Conservation (phyloP, 2,888 invertebrate species). For the Tyria jacobaeae region DNA sequence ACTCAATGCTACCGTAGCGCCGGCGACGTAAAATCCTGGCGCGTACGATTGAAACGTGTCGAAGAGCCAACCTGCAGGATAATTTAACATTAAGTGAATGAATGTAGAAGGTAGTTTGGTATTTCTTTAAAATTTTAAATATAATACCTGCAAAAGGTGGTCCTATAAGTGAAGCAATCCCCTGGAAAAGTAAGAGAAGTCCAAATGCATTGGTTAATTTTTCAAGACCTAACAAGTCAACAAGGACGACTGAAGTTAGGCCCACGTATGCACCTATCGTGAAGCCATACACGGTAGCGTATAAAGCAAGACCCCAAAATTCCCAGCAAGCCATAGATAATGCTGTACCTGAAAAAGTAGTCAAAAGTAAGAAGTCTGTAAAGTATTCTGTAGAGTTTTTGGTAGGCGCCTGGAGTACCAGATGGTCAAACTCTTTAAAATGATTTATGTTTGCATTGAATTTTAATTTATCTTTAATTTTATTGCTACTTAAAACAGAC, state of each 20-base stretch:
- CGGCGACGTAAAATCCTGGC: conserved; percentile 95
- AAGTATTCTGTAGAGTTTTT: not conserved
- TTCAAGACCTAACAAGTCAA: conserved; percentile 97
- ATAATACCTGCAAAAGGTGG: conserved; percentile 95
- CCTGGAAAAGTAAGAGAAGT: conserved; percentile 96
- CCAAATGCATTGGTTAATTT: conserved; percentile 98
- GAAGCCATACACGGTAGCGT: conserved; percentile 94
- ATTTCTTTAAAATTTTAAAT: not conserved
- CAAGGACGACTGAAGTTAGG: conserved; percentile 97
- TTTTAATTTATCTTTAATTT: too few relatives aligned
- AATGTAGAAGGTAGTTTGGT: not conserved
- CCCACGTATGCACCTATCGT: conserved; percentile 98
- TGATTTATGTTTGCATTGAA: too few relatives aligned
- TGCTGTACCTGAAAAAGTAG: conserved; percentile 89
- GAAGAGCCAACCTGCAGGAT: conserved; percentile 91
- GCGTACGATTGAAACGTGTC: conserved; percentile 93
- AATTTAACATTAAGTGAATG: not conserved
- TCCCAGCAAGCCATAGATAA: conserved; percentile 91
- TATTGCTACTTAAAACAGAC: too few relatives aligned
- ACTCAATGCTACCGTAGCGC: conserved; percentile 93
- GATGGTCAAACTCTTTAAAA: too few relatives aligned
- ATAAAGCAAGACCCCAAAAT: conserved; percentile 91
- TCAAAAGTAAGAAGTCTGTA: not conserved
- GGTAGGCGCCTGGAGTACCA: not conserved
- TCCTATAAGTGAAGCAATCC: conserved; percentile 96